These are phyloP conservation scores for Nasonia oneida DNA, from an alignment of 2,888 invertebrate species.

Conservation along the genomic window DNA sequence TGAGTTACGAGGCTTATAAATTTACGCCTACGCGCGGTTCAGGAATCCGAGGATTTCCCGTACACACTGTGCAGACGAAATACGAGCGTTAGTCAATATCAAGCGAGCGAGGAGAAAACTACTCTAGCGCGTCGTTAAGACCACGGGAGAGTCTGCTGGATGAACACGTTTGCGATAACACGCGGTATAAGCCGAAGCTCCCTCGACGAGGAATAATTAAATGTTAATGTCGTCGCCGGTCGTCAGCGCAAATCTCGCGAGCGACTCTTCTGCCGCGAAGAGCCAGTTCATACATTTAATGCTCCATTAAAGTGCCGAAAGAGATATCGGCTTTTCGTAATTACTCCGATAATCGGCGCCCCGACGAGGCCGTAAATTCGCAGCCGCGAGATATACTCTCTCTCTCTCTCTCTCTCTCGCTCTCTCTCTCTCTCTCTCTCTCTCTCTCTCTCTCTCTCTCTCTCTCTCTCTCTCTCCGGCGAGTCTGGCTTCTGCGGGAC, in stretches of 20 bases:
- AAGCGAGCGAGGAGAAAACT: not conserved
- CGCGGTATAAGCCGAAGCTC: conserved; percentile 1
- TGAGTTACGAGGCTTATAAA: conserved; percentile 34
- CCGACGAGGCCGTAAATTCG: conserved; percentile 48
- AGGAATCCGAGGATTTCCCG: not conserved
- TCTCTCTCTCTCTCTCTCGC: not conserved
- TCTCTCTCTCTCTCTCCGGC: not conserved
- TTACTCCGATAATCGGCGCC: conserved; percentile 59
- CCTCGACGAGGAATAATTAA: conserved; percentile 52
- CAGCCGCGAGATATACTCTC: conserved; percentile 38
- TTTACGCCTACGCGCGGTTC: conserved; percentile 34
- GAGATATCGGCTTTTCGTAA: conserved; percentile 61
- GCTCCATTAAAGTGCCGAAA: conserved; percentile 60
- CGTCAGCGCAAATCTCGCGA: not conserved
- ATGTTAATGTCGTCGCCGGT: conserved; percentile 53
- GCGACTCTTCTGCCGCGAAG: conserved; percentile 1
- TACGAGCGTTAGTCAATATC: not conserved
- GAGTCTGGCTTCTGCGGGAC: conserved; percentile 33
- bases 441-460: not conserved
- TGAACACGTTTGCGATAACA: conserved; percentile 56
- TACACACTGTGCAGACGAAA: not conserved
- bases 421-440: no score
- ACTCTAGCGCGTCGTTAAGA: not conserved
- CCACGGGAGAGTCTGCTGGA: not conserved
- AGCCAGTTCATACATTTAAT: conserved; percentile 60